Evolutionary conservation across 2,888 invertebrate species (phyloP).

Genomic region (Nematopogon swammerdamellus): DNA sequence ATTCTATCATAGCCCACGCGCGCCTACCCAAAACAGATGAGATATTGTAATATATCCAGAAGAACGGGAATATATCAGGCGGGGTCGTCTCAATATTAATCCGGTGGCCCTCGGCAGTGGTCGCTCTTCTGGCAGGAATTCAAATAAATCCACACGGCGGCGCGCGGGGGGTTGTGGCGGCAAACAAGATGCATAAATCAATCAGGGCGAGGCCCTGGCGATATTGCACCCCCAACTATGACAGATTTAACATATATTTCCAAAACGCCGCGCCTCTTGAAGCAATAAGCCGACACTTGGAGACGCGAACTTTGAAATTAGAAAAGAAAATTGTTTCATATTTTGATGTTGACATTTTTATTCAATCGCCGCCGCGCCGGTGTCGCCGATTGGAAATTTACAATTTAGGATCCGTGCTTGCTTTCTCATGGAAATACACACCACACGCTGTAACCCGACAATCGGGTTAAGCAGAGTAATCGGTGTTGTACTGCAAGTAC

Average conservation of each 20-base stretch:
- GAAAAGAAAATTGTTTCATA: background rate
- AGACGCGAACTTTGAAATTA: background rate
- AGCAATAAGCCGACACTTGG: background rate
- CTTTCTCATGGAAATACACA: no score
- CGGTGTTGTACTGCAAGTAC: no score
- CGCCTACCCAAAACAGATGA: conserved; percentile 39
- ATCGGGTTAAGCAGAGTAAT: no score
- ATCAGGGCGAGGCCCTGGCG: conserved; percentile 49
- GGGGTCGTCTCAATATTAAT: conserved; percentile 51
- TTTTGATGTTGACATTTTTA: no score
- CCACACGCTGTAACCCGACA: no score
- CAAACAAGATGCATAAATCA: conserved; percentile 59
- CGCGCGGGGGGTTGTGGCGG: conserved; percentile 37
- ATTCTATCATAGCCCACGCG: conserved; percentile 34
- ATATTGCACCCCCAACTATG: conserved; percentile 30
- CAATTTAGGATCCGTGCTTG: no score
- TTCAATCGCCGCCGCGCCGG: no score
- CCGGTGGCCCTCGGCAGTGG: conserved; percentile 39
- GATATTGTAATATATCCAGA: conserved; percentile 55
- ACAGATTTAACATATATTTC: background rate
- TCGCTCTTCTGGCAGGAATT: conserved; percentile 43
- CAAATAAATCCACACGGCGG: conserved; percentile 42
- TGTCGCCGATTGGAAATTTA: no score
- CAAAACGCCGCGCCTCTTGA: background rate
- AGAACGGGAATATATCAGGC: conserved; percentile 46